phyloP scores from a whole-genome alignment of 1,140 invertebrate genomes.

The Brachionus paranguensis region DNA sequence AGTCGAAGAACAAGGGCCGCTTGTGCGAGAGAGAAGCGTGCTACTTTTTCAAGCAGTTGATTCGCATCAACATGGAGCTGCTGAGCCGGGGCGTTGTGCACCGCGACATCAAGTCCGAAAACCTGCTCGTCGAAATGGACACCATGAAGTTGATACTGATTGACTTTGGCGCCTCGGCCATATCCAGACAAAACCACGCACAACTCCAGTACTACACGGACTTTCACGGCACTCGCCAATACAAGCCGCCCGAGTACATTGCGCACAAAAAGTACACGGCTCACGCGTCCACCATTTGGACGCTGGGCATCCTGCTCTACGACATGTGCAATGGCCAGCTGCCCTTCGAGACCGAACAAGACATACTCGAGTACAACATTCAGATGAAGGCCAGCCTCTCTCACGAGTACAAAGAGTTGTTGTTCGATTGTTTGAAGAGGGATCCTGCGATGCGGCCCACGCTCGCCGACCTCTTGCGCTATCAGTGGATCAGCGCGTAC shows the following conservation, averaged over 20 bases:
- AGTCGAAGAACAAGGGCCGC: not conserved
- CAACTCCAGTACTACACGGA: slow-evolving; percentile 20
- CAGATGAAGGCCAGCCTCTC: not conserved
- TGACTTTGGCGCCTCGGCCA: slow-evolving; percentile 37
- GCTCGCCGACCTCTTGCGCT: slow-evolving; percentile 61
- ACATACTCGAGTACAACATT: slow-evolving; percentile 22
- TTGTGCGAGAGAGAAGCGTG: slow-evolving; percentile 12
- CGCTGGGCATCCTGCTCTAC: slow-evolving; percentile 36
- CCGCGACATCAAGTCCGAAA: slow-evolving; percentile 40
- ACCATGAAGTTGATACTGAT: slow-evolving; percentile 14
- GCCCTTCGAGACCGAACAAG: slow-evolving; percentile 39
- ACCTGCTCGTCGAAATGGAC: slow-evolving; percentile 37
- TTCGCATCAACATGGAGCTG: not conserved
- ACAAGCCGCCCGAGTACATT: slow-evolving; percentile 39
- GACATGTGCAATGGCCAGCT: slow-evolving; percentile 38
- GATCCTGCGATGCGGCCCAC: slow-evolving; percentile 58
- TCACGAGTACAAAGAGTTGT: not conserved
- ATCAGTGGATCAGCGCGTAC: slow-evolving; percentile 57
- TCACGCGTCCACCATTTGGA: slow-evolving; percentile 32
- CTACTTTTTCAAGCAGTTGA: slow-evolving; percentile 33
- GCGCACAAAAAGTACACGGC: slow-evolving; percentile 8
- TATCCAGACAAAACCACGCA: slow-evolving; percentile 12
- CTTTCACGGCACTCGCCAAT: slow-evolving; percentile 40
- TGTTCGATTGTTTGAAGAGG: slow-evolving; percentile 57
- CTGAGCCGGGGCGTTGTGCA: slow-evolving; percentile 24